Evolutionary conservation across 2,888 invertebrate genomes (phyloP), one percentile per base, ranked within the genome.

Genomic region (Aphodius granarius): DNA sequence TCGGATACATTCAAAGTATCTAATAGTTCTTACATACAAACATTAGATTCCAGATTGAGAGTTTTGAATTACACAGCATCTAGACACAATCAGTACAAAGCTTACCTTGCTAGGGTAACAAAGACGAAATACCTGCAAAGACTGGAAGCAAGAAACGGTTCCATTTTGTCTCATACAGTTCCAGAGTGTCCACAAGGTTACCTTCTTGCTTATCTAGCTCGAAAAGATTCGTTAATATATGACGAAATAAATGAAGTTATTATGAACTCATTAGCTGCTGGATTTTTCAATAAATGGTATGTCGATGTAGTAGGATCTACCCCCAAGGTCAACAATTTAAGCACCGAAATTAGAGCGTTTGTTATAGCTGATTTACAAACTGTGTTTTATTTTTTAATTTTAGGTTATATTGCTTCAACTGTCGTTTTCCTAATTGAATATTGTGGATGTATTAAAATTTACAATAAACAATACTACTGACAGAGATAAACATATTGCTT

Each of bases 111-210:
- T 4, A 71, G 79, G 18, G 70, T 63, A 20, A 66, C 73, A 16
- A 76, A 74, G 72, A 74, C 75, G 16, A 22, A 72, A 16, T 79
- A 76, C 65, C 13, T 73, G 1, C 43, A 72, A n/a, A 13, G 64
- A 4, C 15, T 74, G 5, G 70, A 74, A 9, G 68, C 22, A n/a
- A 81, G 83, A 4, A 86, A 83, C 63, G 82, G 83, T 78, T 82
- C 84, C 0, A 83, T 85, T 63, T 82, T 82, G 78, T 80, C 85
- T 19, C 86, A 87, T 78, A 83, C 84, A 74, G 84, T 88, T 19
- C 83, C 84, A 0, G 85, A 88, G 74, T 88, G 88, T 63, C 88
- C 88, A 0, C 85, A 85, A 76, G 84, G 77, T 4, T 88, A 87
- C 78, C 83, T 85, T 64, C 82, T 88, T 16, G 86, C 85, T 0